phyloP scores from a whole-genome alignment of 1,140 invertebrate species.

The Tribolium madens region DNA sequence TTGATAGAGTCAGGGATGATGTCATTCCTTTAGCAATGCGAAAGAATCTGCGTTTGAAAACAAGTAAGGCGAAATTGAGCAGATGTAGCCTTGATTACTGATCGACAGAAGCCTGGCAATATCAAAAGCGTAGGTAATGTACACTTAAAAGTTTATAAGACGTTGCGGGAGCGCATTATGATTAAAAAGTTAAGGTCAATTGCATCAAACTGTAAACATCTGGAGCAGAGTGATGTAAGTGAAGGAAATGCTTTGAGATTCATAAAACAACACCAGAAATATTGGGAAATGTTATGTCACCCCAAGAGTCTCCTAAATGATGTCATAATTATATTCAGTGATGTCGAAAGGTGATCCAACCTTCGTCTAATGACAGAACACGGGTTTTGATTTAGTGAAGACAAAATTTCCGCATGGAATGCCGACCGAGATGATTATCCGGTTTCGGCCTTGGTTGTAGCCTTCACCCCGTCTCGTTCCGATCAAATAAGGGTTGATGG shows the following conservation, averaged over 20 bases:
- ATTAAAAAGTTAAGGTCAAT: slow-evolving; percentile 25
- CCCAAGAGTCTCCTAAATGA: neutral
- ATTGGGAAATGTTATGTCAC: neutral
- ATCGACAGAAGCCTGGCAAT: neutral
- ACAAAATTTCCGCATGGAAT: slow-evolving; percentile 25
- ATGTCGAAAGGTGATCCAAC: neutral
- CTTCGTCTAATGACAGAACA: neutral
- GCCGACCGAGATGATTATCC: slow-evolving; percentile 18
- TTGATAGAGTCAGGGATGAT: too few species aligned
- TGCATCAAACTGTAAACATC: slow-evolving; percentile 13
- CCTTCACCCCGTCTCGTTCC: slow-evolving; percentile 27
- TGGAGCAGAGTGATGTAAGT: slow-evolving; percentile 2
- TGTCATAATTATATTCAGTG: neutral
- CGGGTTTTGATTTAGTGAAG: neutral
- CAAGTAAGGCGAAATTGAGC: neutral
- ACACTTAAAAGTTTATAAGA: neutral
- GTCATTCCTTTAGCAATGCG: neutral
- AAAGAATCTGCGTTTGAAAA: neutral
- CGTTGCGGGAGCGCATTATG: neutral
- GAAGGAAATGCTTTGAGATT: neutral
- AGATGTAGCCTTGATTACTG: neutral
- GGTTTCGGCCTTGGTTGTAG: slow-evolving; percentile 9
- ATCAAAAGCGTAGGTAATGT: slow-evolving; percentile 12
- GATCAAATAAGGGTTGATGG: slow-evolving; percentile 36
- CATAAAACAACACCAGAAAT: neutral